phyloP scores from a whole-genome alignment of 23 tunicate genomes.

The Trididemnum clinides region DNA sequence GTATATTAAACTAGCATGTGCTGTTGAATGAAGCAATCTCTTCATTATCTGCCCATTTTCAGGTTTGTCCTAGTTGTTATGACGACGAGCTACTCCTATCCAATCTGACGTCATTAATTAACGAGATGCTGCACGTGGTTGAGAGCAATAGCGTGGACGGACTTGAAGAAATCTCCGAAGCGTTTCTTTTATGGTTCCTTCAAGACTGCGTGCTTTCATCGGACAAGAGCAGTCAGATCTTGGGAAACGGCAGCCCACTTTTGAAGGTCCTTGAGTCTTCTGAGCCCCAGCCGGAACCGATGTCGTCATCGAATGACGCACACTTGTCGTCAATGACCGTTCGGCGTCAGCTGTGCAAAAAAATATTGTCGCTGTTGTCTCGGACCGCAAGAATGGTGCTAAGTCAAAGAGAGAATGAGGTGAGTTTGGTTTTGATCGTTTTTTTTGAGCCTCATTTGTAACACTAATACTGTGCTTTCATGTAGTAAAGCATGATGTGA shows the following conservation, averaged over 20 bases:
- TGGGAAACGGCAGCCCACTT: constrained; percentile 54
- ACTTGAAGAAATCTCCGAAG: not conserved
- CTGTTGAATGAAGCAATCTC: too few relatives aligned
- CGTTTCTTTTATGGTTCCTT: constrained; percentile 40
- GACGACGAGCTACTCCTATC: constrained; percentile 74
- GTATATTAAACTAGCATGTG: too few relatives aligned
- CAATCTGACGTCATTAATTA: constrained; percentile 45
- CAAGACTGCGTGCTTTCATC: constrained; percentile 27
- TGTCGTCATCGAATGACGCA: not conserved
- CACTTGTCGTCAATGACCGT: constrained; percentile 46
- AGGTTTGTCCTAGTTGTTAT: constrained; percentile 69
- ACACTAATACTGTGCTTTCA: too few relatives aligned
- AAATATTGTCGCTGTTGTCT: constrained; percentile 60
- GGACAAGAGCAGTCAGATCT: not conserved
- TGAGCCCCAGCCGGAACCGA: constrained; percentile 57
- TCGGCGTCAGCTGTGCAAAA: constrained; percentile 63
- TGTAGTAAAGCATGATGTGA: too few relatives aligned
- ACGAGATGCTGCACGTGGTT: constrained; percentile 43
- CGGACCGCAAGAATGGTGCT: constrained; percentile 39
- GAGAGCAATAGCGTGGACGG: constrained; percentile 4
- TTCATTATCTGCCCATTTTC: too few relatives aligned
- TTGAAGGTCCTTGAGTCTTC: constrained; percentile 60
- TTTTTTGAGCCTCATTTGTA: too few relatives aligned
- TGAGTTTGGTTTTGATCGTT: too few relatives aligned
- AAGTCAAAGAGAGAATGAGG: not conserved